Evolutionary conservation across 1,140 invertebrate genomes (phyloP).

Genomic region (Tetramorium parvispinum): DNA sequence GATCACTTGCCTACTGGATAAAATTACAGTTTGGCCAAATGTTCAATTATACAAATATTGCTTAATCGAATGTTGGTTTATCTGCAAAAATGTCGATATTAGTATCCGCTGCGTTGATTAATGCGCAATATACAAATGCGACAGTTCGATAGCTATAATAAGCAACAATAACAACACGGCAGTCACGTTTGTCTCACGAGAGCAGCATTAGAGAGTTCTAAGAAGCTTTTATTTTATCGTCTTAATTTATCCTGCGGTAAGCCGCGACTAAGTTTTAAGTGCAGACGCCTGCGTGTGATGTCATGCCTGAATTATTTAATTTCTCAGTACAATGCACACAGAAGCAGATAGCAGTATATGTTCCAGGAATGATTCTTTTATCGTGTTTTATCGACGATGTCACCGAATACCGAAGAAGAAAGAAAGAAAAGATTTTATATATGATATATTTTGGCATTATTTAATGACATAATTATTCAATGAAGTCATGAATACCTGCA

Average conservation of each 20-base stretch:
- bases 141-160: background rate
- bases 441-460: background rate
- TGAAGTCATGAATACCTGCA: background rate
- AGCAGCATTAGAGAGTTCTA: slow-evolving; percentile 31
- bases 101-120: background rate
- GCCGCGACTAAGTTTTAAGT: slow-evolving; percentile 22
- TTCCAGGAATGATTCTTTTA: slow-evolving; percentile 66
- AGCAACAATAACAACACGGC: background rate
- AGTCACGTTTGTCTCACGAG: background rate
- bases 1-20: background rate
- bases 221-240: slow-evolving; percentile 25
- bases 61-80: background rate
- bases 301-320: slow-evolving; percentile 66
- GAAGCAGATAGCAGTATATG: slow-evolving; percentile 2
- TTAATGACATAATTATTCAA: background rate
- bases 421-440: background rate
- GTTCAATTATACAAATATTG: slow-evolving; percentile 1
- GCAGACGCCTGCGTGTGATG: slow-evolving; percentile 25
- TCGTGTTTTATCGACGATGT: slow-evolving; percentile 60
- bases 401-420: slow-evolving; percentile 14
- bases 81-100: background rate
- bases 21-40: background rate
- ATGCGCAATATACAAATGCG: background rate
- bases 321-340: slow-evolving; percentile 29
- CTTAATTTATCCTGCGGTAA: slow-evolving; percentile 36